Conservation (phyloP, 2,888 invertebrate genomes). For the Osedax frankpressi region DNA sequence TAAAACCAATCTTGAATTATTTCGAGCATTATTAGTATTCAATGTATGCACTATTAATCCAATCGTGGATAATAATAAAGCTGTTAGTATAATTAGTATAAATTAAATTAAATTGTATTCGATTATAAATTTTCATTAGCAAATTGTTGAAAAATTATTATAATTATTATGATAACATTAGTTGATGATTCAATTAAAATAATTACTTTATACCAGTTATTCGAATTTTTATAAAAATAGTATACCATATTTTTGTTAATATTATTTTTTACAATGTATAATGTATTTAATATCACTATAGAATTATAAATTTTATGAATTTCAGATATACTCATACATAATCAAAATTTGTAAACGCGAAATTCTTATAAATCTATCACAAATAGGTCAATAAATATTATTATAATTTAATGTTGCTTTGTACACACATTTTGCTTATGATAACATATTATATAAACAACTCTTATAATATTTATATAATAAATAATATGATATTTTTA, state of each 20-base stretch:
- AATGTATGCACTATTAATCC: slow-evolving; percentile 73
- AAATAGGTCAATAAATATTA: no score
- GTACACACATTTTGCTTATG: no score
- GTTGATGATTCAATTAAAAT: no score
- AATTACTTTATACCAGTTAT: background rate
- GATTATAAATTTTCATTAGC: background rate
- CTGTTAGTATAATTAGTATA: background rate
- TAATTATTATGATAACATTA: background rate
- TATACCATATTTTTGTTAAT: background rate
- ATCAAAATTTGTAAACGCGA: no score
- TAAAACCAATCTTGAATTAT: slow-evolving; percentile 79
- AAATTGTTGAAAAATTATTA: background rate
- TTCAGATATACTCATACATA: no score
- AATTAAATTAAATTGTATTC: background rate
- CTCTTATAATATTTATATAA: no score
- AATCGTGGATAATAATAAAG: slow-evolving; percentile 76
- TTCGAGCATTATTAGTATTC: slow-evolving; percentile 80
- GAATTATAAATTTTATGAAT: no score
- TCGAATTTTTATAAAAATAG: background rate
- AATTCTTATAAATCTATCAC: no score
- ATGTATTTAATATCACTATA: no score
- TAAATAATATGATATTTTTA: no score
- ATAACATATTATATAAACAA: no score
- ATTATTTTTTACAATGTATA: background rate
- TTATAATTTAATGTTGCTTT: no score